phyloP scores from a whole-genome alignment of 2,888 invertebrate genomes.

The Xylota segnis region DNA sequence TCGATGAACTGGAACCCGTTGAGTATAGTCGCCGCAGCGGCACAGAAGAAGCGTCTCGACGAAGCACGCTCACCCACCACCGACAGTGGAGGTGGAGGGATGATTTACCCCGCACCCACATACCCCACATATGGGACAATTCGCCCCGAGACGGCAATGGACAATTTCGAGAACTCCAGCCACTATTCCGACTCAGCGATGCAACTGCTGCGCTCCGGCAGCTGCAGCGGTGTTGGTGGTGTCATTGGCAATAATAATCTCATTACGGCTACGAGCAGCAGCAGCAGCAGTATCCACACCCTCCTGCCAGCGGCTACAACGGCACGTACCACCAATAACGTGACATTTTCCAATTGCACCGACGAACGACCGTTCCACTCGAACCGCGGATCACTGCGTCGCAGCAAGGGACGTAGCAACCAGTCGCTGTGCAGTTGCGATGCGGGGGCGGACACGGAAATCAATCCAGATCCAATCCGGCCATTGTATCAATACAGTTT shows the following conservation, averaged over 20 bases:
- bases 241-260: constrained; percentile 77
- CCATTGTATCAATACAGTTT: constrained; percentile 85
- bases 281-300: constrained; percentile 77
- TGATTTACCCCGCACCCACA: constrained; percentile 24
- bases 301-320: constrained; percentile 67
- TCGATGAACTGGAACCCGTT: constrained; percentile 73
- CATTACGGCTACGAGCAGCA: constrained; percentile 66
- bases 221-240: constrained; percentile 78
- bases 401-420: constrained; percentile 83
- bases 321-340: constrained; percentile 79
- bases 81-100: constrained; percentile 53
- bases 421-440: constrained; percentile 84
- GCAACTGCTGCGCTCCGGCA: constrained; percentile 79
- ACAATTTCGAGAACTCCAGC: constrained; percentile 80
- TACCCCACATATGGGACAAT: constrained; percentile 78
- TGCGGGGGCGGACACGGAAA: constrained; percentile 83
- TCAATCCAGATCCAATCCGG: constrained; percentile 83
- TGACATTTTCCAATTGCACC: constrained; percentile 82
- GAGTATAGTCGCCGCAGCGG: constrained; percentile 76
- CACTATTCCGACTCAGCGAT: constrained; percentile 81
- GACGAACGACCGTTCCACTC: constrained; percentile 79
- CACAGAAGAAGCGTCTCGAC: constrained; percentile 66
- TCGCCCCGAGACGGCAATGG: constrained; percentile 78
- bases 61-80: constrained; percentile 64
- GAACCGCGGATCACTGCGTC: constrained; percentile 82